These are phyloP conservation scores for Scarus forsteni DNA, from an alignment of 2,797 vertebrate genomes.

Conservation along the genomic window DNA sequence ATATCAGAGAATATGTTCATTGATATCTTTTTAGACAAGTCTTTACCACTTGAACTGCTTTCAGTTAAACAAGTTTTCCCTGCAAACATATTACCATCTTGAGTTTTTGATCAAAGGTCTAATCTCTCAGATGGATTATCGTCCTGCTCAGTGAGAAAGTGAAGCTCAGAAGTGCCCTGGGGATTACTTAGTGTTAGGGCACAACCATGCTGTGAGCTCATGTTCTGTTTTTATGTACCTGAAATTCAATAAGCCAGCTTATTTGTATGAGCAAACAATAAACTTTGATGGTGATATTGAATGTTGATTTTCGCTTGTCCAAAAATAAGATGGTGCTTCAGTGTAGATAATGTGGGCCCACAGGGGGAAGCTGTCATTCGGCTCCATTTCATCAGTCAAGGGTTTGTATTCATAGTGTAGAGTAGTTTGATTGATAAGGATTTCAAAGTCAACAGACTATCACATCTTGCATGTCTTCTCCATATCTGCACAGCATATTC, in stretches of 20 bases:
- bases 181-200: constrained; percentile 60
- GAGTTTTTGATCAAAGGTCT: constrained; percentile 51
- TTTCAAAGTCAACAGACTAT: constrained; percentile 68
- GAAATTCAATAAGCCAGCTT: constrained; percentile 72
- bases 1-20: too few relatives aligned
- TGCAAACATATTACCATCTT: constrained; percentile 38
- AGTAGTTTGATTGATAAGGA: constrained; percentile 64
- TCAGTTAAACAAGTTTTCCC: constrained; percentile 8
- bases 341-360: constrained; percentile 52
- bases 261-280: constrained; percentile 65
- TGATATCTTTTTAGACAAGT: neutral
- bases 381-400: constrained; percentile 54
- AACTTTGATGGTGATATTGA: constrained; percentile 68
- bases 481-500: constrained; percentile 51
- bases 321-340: constrained; percentile 51
- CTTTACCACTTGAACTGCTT: neutral
- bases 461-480: constrained; percentile 48
- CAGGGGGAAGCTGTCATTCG: constrained; percentile 58
- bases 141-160: constrained; percentile 44
- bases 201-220: constrained; percentile 48
- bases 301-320: constrained; percentile 56
- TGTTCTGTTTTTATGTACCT: constrained; percentile 61
- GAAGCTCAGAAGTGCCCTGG: constrained; percentile 49
- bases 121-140: constrained; percentile 56
- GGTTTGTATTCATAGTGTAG: constrained; percentile 65